These are phyloP conservation scores for Lacanobia wlatinum DNA, from an alignment of 2,888 invertebrate species.

Conservation along the genomic window DNA sequence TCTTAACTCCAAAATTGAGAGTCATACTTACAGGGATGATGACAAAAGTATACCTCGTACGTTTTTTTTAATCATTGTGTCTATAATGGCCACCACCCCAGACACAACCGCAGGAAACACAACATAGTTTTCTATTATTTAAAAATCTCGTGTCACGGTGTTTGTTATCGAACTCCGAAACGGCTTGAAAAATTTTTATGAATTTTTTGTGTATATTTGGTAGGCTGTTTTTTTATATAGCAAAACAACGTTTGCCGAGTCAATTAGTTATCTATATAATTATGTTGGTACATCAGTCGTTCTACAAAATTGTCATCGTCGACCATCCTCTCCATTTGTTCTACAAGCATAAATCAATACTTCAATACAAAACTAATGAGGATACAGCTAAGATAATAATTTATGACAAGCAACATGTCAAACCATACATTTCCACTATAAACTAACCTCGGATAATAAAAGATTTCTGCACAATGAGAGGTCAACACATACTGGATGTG, in stretches of 20 bases:
- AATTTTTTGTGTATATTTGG: too few relatives aligned
- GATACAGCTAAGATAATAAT: slow-evolving; percentile 16
- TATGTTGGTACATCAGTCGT: too few relatives aligned
- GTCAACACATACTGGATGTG: background rate
- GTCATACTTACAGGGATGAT: too few relatives aligned
- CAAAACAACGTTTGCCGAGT: too few relatives aligned
- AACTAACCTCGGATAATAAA: background rate
- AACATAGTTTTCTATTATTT: too few relatives aligned
- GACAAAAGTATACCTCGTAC: too few relatives aligned
- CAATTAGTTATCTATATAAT: too few relatives aligned
- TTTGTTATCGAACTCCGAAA: too few relatives aligned
- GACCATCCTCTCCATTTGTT: background rate
- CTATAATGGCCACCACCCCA: background rate
- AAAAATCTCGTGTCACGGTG: too few relatives aligned
- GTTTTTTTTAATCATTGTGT: background rate
- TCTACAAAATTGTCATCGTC: background rate
- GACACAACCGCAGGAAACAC: background rate
- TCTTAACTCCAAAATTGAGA: too few relatives aligned
- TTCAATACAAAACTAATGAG: slow-evolving; percentile 13
- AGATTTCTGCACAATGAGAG: background rate
- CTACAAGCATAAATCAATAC: slow-evolving; percentile 31
- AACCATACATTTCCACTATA: background rate
- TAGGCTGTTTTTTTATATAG: too few relatives aligned
- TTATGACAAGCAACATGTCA: slow-evolving; percentile 6
- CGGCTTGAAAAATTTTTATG: too few relatives aligned